Conservation (phyloP, 2,888 invertebrate species). For the Pseudococcus longispinus region DNA sequence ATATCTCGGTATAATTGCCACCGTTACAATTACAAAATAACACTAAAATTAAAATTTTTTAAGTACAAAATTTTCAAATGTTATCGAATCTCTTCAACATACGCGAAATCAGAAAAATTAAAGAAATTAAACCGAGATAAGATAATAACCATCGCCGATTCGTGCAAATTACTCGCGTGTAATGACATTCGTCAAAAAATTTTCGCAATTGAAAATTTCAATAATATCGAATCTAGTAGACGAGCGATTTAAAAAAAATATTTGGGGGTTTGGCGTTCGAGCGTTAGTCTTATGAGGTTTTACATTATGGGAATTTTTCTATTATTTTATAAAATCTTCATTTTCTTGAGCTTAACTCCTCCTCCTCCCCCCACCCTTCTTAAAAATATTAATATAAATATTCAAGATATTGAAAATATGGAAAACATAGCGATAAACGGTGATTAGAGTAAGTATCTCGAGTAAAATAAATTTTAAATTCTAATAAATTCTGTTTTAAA, state of each 20-base stretch:
- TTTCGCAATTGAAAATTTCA: neutral
- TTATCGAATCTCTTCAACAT: conserved; percentile 32
- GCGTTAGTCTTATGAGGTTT: no score
- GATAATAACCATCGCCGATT: conserved; percentile 17
- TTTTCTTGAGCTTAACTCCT: no score
- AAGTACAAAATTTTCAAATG: conserved; percentile 19
- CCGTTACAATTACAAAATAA: neutral
- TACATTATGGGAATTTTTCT: no score
- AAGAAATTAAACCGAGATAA: conserved; percentile 42
- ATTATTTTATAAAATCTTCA: no score
- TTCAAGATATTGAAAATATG: no score
- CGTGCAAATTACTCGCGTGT: neutral
- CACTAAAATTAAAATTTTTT: conserved; percentile 16
- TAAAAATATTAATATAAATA: no score
- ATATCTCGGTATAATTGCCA: neutral
- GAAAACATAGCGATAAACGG: no score
- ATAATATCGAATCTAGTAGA: neutral
- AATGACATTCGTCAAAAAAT: neutral
- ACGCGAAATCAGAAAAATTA: conserved; percentile 32
- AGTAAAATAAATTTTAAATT: no score
- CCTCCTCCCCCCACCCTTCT: no score
- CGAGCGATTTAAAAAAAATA: neutral
- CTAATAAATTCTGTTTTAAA: no score
- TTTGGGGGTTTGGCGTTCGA: no score
- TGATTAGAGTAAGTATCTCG: no score